Evolutionary conservation across 2,797 vertebrate species (phyloP), one percentile per base, ranked within the genome.

Genomic region (Enteromius treurensis): DNA sequence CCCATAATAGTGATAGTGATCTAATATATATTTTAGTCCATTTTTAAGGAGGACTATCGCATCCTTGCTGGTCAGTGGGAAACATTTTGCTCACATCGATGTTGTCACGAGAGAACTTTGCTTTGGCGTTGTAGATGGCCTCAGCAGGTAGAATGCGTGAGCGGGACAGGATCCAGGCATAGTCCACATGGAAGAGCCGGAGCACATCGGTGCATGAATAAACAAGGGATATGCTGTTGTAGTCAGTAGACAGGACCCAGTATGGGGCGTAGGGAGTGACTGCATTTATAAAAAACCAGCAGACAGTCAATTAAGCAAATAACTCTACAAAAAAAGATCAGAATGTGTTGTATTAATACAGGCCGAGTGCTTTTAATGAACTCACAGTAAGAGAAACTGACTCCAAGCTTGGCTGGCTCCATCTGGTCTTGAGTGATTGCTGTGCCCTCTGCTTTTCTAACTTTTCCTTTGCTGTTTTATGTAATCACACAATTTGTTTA

Each of bases 381-480:
- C 97, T 97, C 90, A 98, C 97, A 95, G 88, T 94, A 94, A 17
- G 92, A 96, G 88, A 96, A 97, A 89, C 95, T 96, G 78, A 98
- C 92, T 0, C 91, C 94, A n/a, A 98, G 90, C 87, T 94, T 96
- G 82, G 96, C 96, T 0, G 94, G 90, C 51, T 97, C 94, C 0
- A 90, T 92, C 0, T 60, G n/a, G 73, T 98, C 94, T 15, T 21
- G 88, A 45, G 93, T 76, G 68, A 93, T 90, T 0, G 94, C 92
- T 4, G 97, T 96, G 3, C 96, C 97, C 83, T 96, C 95, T 0
- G 90, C 85, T 10, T 85, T 79, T 0, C 91, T 91, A 76, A 93
- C 8, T 34, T 92, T 94, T 47, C 93, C 95, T 62, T 95, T 96
- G 84, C 97, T 98, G 89, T 71, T 45, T 84, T 55, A 76, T 67